Base-by-base conservation (phyloP, 2,888 invertebrate genomes). In the Lordiphosa andalusiaca region DNA sequence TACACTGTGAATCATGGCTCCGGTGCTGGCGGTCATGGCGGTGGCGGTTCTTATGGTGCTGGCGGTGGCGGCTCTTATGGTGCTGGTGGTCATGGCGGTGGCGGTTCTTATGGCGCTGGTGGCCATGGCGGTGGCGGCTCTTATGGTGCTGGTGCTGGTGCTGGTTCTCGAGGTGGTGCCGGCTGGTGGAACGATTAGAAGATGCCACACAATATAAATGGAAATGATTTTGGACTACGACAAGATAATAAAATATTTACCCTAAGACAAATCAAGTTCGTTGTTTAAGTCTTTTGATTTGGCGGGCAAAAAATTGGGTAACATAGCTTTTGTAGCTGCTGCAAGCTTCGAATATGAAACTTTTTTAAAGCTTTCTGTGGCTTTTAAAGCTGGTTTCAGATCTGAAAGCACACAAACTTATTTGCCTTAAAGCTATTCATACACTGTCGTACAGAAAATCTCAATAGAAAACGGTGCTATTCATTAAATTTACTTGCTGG, bases 211-310 rank as follows among this genome's bases (percentile, higher is more conserved):
- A 63, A 13, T 13, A 6, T n/a, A 6, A 51, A 44, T 56, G 13
- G 16, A 30, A 58, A 10, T 13, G 36, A 19, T 7, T 7, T 30
- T 30, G 9, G 9, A 25, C 25, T 25, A 7, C 1, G 25, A 7
- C 0, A 25, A 25, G 7, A 25, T 25, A 25, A 25, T 25, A 25
- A 30, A 30, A 9, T 1, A 30, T 30, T 30, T 30, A 30, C 30
- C 3, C 2, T 2, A 9, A 9, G 9, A 30, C 9, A 30, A 30
- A 2, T 1, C 67, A 67, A 73, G 77, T 76, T 80, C 60, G 78
- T 78, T 78, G 78, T 78, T 57, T 42, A 82, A 78, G 82, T 81
- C 78, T 74, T 81, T 81, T 73, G 82, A 77, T 77, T 65, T 65
- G 76, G 30, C 7, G 9, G 30, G 30, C 30, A 30, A 30, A 30